These are phyloP conservation scores for Rachycentron canadum DNA, from an alignment of 2,797 vertebrate genomes.

Conservation along the genomic window DNA sequence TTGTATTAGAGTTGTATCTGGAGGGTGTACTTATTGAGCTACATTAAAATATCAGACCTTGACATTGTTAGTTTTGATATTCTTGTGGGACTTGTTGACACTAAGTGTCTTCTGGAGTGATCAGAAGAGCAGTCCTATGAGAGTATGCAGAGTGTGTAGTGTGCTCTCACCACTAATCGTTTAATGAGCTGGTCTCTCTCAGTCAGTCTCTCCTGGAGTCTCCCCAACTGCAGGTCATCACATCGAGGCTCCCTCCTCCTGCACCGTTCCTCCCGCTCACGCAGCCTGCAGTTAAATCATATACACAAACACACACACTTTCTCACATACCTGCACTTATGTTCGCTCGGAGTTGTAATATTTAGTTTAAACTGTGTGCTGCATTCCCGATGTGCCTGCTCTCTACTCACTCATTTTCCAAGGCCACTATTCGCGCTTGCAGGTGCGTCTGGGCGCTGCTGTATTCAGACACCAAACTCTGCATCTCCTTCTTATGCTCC, in stretches of 20 bases:
- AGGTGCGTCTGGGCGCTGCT: conserved; percentile 88
- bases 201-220: conserved; percentile 90
- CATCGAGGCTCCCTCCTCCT: conserved; percentile 87
- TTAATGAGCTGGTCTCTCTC: conserved; percentile 94
- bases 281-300: conserved; percentile 84
- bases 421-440: conserved; percentile 90
- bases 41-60: too few relatives aligned
- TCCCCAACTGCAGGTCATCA: conserved; percentile 90
- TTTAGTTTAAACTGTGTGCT: not conserved
- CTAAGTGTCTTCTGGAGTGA: not conserved
- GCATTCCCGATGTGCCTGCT: not conserved
- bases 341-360: not conserved
- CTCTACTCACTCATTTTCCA: conserved; percentile 89
- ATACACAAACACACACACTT: conserved; percentile 59
- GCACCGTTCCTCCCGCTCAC: conserved; percentile 90
- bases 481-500: conserved; percentile 89
- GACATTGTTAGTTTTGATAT: too few relatives aligned
- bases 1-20: conserved; percentile 55
- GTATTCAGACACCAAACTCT: conserved; percentile 90
- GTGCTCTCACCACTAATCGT: conserved; percentile 89
- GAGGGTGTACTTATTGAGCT: conserved; percentile 55
- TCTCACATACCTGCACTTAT: conserved; percentile 35
- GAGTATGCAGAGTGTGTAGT: not conserved
- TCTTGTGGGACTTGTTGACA: too few relatives aligned
- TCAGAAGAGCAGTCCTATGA: not conserved